Evolutionary conservation across 2,888 invertebrate species (phyloP), one percentile per base, ranked within the genome.

Genomic region (Harpalus rubripes): DNA sequence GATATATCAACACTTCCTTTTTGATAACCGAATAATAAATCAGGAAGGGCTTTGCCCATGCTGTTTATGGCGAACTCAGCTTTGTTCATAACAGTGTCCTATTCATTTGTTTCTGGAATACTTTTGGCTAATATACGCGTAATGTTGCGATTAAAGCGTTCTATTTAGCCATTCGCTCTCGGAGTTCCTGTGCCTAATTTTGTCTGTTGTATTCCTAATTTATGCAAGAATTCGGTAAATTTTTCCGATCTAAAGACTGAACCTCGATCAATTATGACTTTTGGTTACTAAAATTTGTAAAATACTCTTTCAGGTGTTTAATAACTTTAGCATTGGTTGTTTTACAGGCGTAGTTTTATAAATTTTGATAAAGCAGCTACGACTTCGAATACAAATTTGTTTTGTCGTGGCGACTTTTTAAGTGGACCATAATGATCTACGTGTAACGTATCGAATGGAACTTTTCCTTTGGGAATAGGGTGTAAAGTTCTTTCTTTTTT

Each of bases 141-240:
- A n/a, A n/a, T n/a, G n/a, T n/a, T n/a, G n/a, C n/a, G n/a, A n/a
- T n/a, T 84, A n/a, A n/a, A n/a, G n/a, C n/a, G n/a, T n/a, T n/a
- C n/a, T n/a, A n/a, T n/a, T n/a, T n/a, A n/a, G n/a, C 89, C 88
- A 82, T 89, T 90, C 0, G 88, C 87, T 44, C 88, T 86, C 0
- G 89, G 89, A 0, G 87, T 87, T 4, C 85, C 87, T 0, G 87
- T 86, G 5, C 89, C 88, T 3, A 89, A 87, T 52, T 87, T 81
- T 12, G 88, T 86, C 72, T 88, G 88, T 44, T n/a, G n/a, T n/a
- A n/a, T n/a, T n/a, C n/a, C n/a, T 8, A 86, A 82, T 0, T 84
- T 72, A n/a, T 85, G 18, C 6, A 87, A 5, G 80, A 87, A 89
- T 26, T 87, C 81, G 26, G 86, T 86, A 74, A 89, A 90, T n/a